These are phyloP conservation scores for Brenthis hecate DNA, from an alignment of 2,888 invertebrate species.

Conservation along the genomic window DNA sequence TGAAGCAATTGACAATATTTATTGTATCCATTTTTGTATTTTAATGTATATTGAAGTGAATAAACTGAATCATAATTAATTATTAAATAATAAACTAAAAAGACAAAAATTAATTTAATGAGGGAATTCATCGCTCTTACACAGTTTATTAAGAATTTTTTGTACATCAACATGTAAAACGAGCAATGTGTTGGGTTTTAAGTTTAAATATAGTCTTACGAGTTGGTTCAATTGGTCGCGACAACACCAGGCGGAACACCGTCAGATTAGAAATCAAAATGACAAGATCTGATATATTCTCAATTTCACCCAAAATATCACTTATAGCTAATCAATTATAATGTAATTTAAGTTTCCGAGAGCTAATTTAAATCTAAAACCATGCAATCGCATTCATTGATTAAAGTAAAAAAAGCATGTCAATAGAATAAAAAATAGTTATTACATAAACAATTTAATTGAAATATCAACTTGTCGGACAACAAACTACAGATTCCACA, in stretches of 20 bases:
- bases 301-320: conserved; percentile 37
- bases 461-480: conserved; percentile 78
- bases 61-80: neutral
- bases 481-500: conserved; percentile 78
- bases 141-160: conserved; percentile 6
- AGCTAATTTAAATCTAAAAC: conserved; percentile 71
- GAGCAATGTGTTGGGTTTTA: too few relatives aligned
- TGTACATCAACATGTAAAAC: conserved; percentile 35
- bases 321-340: conserved; percentile 70
- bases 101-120: conserved; percentile 2
- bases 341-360: conserved; percentile 61
- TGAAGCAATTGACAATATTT: conserved; percentile 39
- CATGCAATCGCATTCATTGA: conserved; percentile 75
- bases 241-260: conserved; percentile 57
- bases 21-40: conserved; percentile 25
- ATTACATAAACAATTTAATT: conserved; percentile 80
- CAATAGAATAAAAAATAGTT: conserved; percentile 78
- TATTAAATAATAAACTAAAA: conserved; percentile 5
- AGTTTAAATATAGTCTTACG: neutral
- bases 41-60: conserved; percentile 9
- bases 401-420: conserved; percentile 78
- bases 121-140: neutral
- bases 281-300: conserved; percentile 48
- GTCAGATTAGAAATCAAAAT: conserved; percentile 49
- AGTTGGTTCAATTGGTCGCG: conserved; percentile 42